phyloP scores from a whole-genome alignment of 2,888 invertebrate species.

The Philopedon plagiatum region DNA sequence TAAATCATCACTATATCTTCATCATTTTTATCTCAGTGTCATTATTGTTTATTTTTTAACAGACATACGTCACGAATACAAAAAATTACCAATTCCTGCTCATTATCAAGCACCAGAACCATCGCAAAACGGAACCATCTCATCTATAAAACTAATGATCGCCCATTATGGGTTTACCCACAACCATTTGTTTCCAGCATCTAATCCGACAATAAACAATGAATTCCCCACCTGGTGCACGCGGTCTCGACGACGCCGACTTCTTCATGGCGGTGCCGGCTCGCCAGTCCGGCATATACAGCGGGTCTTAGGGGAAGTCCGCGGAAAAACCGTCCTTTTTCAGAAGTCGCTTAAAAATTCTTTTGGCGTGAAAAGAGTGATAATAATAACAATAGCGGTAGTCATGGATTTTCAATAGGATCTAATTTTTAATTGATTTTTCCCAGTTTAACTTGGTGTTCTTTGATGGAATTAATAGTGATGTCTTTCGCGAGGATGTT shows the following conservation, averaged over 20 bases:
- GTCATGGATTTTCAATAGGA: background rate
- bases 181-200: conserved; percentile 11
- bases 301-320: conserved; percentile 27
- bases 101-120: background rate
- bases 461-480: background rate
- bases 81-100: background rate
- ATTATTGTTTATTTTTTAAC: no score
- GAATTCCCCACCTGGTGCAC: conserved; percentile 41
- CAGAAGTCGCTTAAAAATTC: background rate
- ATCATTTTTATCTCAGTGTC: no score
- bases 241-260: conserved; percentile 32
- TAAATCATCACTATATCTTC: no score
- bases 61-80: no score
- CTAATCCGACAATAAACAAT: conserved; percentile 34
- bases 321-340: conserved; percentile 13
- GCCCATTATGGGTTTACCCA: conserved; percentile 18
- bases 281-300: conserved; percentile 37
- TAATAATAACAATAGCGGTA: no score
- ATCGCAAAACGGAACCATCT: background rate
- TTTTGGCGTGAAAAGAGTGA: background rate
- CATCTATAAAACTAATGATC: background rate
- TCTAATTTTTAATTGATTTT: background rate
- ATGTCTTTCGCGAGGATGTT: conserved; percentile 23
- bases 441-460: background rate
- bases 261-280: conserved; percentile 42